A percentile compares a stretch with the other conserved stretches of the same genome.
Conservation (phyloP, 2,888 invertebrate species). For the Eupeodes luniger region DNA sequence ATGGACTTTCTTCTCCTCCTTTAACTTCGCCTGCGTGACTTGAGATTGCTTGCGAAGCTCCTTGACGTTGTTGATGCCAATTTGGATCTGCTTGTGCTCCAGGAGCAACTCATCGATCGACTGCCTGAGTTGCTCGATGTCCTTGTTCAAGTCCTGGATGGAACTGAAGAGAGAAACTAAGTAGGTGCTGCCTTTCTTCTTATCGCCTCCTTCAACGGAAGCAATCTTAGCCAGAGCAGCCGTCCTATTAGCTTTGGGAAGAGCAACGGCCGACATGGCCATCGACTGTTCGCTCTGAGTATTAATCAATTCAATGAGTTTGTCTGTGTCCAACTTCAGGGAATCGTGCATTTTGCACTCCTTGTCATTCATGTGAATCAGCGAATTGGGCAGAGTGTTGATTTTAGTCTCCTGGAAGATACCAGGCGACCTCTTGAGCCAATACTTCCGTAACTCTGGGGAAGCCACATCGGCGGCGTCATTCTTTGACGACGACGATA, state of each 20-base stretch:
- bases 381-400: slow-evolving; percentile 76
- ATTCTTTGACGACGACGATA: slow-evolving; percentile 67
- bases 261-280: slow-evolving; percentile 10
- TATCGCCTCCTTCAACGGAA: slow-evolving; percentile 52
- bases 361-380: slow-evolving; percentile 78
- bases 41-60: slow-evolving; percentile 82
- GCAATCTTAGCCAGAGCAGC: slow-evolving; percentile 53
- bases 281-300: slow-evolving; percentile 53
- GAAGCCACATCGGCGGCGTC: background rate
- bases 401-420: slow-evolving; percentile 78
- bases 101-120: slow-evolving; percentile 82
- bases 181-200: slow-evolving; percentile 43
- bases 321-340: slow-evolving; percentile 39
- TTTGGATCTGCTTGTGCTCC: slow-evolving; percentile 77
- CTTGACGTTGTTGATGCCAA: slow-evolving; percentile 77
- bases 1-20: slow-evolving; percentile 85
- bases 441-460: slow-evolving; percentile 77
- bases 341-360: slow-evolving; percentile 56
- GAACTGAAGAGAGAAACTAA: slow-evolving; percentile 50
- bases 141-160: slow-evolving; percentile 64
- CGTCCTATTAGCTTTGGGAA: slow-evolving; percentile 43
- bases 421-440: slow-evolving; percentile 77
- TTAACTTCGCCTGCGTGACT: slow-evolving; percentile 82
- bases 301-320: slow-evolving; percentile 64
- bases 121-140: slow-evolving; percentile 82